These are phyloP conservation scores for Drosophila navojoa DNA, from an alignment of 1,140 invertebrate species.

Conservation along the genomic window DNA sequence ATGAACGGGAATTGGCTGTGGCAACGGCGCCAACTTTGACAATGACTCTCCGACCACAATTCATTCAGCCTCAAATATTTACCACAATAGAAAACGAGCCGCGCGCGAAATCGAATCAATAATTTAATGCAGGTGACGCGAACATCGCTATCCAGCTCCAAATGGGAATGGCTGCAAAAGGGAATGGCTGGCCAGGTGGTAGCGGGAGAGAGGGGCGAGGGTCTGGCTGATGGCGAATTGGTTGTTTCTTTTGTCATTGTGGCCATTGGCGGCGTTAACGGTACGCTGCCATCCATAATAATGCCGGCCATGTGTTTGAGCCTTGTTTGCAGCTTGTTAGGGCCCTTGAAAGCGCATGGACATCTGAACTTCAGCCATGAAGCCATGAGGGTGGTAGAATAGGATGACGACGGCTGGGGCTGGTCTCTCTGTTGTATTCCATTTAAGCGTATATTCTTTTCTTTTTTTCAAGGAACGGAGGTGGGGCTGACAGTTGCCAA, in stretches of 20 bases:
- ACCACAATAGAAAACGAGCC: slow-evolving; percentile 74
- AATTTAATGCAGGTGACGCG: slow-evolving; percentile 75
- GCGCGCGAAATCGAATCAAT: slow-evolving; percentile 77
- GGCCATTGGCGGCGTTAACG: slow-evolving; percentile 58
- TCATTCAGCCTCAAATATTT: slow-evolving; percentile 69
- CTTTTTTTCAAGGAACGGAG: background rate
- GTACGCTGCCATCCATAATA: slow-evolving; percentile 62
- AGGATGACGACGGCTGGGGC: too few relatives aligned
- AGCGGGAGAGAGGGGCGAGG: background rate
- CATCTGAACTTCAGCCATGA: slow-evolving; percentile 2
- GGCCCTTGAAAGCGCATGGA: slow-evolving; percentile 18
- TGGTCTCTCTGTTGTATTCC: background rate
- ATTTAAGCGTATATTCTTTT: background rate
- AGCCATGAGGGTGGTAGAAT: background rate
- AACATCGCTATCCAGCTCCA: background rate
- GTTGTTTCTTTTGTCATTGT: slow-evolving; percentile 65
- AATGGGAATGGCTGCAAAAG: background rate
- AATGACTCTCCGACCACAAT: slow-evolving; percentile 61
- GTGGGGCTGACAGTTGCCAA: background rate
- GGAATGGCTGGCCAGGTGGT: background rate
- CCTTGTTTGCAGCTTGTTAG: slow-evolving; percentile 69
- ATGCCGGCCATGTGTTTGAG: slow-evolving; percentile 49
- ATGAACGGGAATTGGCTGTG: slow-evolving; percentile 14
- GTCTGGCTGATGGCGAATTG: background rate
- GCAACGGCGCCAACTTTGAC: slow-evolving; percentile 60